phyloP scores from a whole-genome alignment of 2,797 vertebrate species.

The Harpagifer antarcticus region DNA sequence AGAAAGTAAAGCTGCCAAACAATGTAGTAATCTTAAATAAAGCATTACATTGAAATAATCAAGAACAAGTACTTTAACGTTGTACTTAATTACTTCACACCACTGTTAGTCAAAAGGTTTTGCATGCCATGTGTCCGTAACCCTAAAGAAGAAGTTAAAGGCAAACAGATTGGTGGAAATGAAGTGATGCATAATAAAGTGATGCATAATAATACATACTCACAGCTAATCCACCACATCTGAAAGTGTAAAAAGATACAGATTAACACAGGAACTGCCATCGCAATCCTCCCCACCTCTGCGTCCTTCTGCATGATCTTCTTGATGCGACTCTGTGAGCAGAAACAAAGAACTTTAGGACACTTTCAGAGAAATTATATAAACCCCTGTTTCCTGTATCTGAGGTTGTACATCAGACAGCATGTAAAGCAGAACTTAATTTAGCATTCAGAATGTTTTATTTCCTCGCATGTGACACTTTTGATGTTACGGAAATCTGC shows the following conservation, averaged over 20 bases:
- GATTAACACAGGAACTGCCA: constrained; percentile 84
- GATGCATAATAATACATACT: not conserved
- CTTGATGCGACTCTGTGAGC: constrained; percentile 81
- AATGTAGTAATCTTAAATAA: not conserved
- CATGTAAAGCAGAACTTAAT: not conserved
- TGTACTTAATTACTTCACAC: not conserved
- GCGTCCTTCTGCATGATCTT: constrained; percentile 87
- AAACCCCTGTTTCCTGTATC: not conserved
- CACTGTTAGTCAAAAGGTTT: not conserved
- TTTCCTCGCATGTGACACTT: not conserved
- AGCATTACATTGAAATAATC: not conserved
- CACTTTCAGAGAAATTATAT: not conserved
- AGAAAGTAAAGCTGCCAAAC: too few species aligned
- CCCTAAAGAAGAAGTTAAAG: too few species aligned
- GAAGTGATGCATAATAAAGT: not conserved
- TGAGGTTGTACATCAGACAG: not conserved
- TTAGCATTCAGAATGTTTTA: not conserved
- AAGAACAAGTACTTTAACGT: not conserved
- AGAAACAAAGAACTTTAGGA: constrained; percentile 6
- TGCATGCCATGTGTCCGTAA: too few species aligned
- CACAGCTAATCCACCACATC: not conserved
- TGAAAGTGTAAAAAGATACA: constrained; percentile 77
- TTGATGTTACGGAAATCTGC: not conserved
- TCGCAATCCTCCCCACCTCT: constrained; percentile 83
- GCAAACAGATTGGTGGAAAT: not conserved